These are phyloP conservation scores for Rhynchophorus ferrugineus DNA, from an alignment of 1,140 invertebrate species.

Conservation along the genomic window DNA sequence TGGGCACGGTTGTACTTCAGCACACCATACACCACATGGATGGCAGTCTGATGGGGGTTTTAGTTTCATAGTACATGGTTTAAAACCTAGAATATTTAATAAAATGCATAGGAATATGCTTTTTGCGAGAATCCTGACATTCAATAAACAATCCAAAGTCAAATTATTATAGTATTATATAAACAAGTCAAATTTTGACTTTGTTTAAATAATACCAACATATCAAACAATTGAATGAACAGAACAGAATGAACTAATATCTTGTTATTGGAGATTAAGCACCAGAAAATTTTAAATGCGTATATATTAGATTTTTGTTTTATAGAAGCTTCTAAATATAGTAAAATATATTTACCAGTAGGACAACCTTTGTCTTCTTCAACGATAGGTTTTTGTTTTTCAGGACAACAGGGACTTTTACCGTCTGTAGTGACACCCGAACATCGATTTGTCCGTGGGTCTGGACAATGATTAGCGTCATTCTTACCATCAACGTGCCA, in stretches of 20 bases:
- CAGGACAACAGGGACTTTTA: slow-evolving; percentile 28
- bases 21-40: slow-evolving; percentile 32
- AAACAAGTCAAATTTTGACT: no score
- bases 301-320: no score
- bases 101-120: no score
- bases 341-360: slow-evolving; percentile 15
- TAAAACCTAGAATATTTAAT: slow-evolving; percentile 31
- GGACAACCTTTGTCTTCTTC: slow-evolving; percentile 24
- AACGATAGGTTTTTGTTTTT: not conserved
- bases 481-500: slow-evolving; percentile 24
- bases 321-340: no score
- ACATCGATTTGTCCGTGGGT: slow-evolving; percentile 12
- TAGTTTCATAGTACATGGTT: slow-evolving; percentile 34
- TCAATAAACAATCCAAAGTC: no score
- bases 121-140: no score
- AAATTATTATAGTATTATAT: no score
- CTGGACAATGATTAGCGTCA: not conserved
- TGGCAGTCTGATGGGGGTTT: slow-evolving; percentile 28
- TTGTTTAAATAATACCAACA: slow-evolving; percentile 3
- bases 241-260: no score
- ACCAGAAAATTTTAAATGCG: no score
- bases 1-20: slow-evolving; percentile 31
- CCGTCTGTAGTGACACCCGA: slow-evolving; percentile 29
- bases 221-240: no score
- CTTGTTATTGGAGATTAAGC: no score